phyloP scores from a whole-genome alignment of 2,797 vertebrate genomes.

The Megalops cyprinoides region DNA sequence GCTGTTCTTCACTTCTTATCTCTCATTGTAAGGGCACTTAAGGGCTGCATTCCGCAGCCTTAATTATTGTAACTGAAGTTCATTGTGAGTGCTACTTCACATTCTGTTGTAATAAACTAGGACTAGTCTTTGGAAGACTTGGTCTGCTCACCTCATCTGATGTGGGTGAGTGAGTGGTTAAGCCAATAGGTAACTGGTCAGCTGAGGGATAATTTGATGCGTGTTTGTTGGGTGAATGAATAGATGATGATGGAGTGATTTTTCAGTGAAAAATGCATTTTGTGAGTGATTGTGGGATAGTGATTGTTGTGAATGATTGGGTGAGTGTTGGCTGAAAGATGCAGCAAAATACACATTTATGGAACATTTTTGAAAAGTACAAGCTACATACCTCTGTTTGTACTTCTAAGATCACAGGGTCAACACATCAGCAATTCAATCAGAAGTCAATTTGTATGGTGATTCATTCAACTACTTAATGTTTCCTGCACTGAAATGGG shows the following conservation, averaged over 20 bases:
- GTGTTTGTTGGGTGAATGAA: background rate
- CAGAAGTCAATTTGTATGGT: too few relatives aligned
- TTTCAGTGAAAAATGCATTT: background rate
- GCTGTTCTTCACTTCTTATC: background rate
- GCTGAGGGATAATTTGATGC: background rate
- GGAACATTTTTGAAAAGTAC: too few relatives aligned
- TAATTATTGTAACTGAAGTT: background rate
- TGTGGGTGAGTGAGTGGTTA: background rate
- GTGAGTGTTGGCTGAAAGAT: background rate
- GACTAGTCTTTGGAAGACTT: too few relatives aligned
- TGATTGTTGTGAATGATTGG: background rate
- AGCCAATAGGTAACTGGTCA: slow-evolving; percentile 1
- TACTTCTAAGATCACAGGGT: too few relatives aligned
- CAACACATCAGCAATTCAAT: background rate
- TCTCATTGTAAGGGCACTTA: background rate
- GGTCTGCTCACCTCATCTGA: too few relatives aligned
- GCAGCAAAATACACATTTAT: too few relatives aligned
- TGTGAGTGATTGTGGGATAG: background rate
- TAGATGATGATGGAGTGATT: background rate
- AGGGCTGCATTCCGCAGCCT: background rate
- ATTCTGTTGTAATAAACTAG: too few relatives aligned
- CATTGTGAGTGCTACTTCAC: background rate
- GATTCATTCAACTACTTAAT: background rate
- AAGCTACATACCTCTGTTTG: too few relatives aligned
- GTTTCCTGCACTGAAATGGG: background rate